Evolutionary conservation across 1,140 invertebrate genomes (phyloP), one percentile per base, ranked within the genome.

Genomic region (Tyrophagus putrescentiae): DNA sequence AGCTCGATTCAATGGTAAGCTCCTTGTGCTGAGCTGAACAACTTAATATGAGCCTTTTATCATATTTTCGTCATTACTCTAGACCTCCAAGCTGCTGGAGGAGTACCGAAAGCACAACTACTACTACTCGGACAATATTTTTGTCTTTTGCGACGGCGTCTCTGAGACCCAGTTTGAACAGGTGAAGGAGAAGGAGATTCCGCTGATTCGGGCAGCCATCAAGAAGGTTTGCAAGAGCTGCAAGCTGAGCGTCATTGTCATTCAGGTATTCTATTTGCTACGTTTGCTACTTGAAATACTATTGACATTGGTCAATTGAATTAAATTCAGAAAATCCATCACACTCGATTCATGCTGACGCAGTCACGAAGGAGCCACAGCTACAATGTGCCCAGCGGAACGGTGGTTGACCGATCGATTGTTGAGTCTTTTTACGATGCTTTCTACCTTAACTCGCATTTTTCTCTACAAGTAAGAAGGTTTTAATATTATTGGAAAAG

Each of bases 331-430:
- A n/a, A n/a, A n/a, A n/a, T n/a, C n/a, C n/a, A n/a, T n/a, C n/a
- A n/a, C n/a, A n/a, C n/a, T n/a, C n/a, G n/a, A n/a, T n/a, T n/a
- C n/a, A n/a, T n/a, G n/a, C n/a, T n/a, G n/a, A n/a, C n/a, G n/a
- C n/a, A n/a, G n/a, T n/a, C n/a, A n/a, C n/a, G n/a, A n/a, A n/a
- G n/a, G n/a, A n/a, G n/a, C n/a, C n/a, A n/a, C n/a, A n/a, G n/a
- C n/a, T n/a, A 53, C 4, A 90, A 90, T 68, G 84, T 91, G 0
- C 79, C 80, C 25, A 82, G 87, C 1, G 90, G 90, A 9, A 89
- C 86, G 0, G 75, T 83, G 5, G 85, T 93, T 0, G 89, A 94
- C 67, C 81, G 75, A 0, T 67, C 75, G 0, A 89, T 94, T 21
- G 84, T 83, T 0, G 84, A 88, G 72, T 82, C 84, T 0, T 79